These are phyloP conservation scores for Coregonus ussuriensis DNA, from an alignment of 2,797 vertebrate genomes.

Conservation along the genomic window DNA sequence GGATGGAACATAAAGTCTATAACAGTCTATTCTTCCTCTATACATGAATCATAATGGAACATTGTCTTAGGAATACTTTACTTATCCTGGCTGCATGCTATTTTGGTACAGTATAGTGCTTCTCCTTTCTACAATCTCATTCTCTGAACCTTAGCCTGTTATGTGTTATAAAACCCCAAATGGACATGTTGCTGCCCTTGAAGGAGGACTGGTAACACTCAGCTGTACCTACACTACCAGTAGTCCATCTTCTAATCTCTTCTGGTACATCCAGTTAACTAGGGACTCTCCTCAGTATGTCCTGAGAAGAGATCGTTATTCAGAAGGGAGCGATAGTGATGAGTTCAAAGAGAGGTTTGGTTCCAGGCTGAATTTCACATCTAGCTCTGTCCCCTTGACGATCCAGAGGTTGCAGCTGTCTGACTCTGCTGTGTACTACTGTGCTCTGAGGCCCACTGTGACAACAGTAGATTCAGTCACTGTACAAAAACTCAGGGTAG, in stretches of 20 bases:
- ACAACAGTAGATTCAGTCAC: not conserved
- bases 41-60: not conserved
- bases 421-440: conserved; percentile 22
- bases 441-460: conserved; percentile 21
- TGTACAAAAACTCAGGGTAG: conserved; percentile 6
- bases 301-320: not conserved
- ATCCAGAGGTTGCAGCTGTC: conserved; percentile 28
- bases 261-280: conserved; percentile 48
- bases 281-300: conserved; percentile 28
- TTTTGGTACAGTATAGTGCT: conserved; percentile 9
- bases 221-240: conserved; percentile 34
- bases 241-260: not conserved
- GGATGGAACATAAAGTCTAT: not conserved
- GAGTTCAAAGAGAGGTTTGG: conserved; percentile 31
- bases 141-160: not conserved
- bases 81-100: not conserved
- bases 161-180: not conserved
- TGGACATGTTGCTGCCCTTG: conserved; percentile 22
- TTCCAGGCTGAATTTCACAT: conserved; percentile 15
- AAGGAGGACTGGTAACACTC: conserved; percentile 37
- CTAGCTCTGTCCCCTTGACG: conserved; percentile 31
- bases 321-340: not conserved
- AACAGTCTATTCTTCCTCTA: not conserved
- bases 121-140: not conserved
- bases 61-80: not conserved